Evolutionary conservation across 2,113 vertebrate species (phyloP).

Genomic region (Ranitomeya imitator): DNA sequence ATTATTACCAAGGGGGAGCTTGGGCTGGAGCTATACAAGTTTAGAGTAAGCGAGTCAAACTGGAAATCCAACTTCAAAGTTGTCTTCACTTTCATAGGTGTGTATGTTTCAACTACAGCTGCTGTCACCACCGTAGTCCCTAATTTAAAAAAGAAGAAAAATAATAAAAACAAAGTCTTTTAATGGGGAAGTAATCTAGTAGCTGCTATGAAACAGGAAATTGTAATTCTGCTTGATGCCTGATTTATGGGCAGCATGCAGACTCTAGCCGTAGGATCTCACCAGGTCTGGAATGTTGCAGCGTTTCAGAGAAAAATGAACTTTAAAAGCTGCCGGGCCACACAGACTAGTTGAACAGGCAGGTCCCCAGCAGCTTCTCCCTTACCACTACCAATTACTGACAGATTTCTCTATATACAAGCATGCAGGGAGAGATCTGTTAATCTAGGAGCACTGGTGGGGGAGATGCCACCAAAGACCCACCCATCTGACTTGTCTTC

Average conservation of each 20-base stretch:
- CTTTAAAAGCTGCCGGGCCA: too few relatives aligned
- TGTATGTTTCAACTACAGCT: constrained; percentile 88
- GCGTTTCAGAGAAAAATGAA: too few relatives aligned
- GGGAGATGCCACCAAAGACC: too few relatives aligned
- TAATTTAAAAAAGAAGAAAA: constrained; percentile 65
- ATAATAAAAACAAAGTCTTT: neutral
- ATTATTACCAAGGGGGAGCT: constrained; percentile 28
- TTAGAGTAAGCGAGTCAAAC: constrained; percentile 89
- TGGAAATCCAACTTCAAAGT: constrained; percentile 86
- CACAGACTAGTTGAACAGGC: too few relatives aligned
- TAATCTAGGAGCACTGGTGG: too few relatives aligned
- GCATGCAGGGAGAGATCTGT: too few relatives aligned
- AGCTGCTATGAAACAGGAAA: neutral
- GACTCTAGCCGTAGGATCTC: too few relatives aligned
- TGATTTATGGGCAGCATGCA: neutral
- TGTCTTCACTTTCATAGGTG: constrained; percentile 78
- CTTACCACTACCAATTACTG: too few relatives aligned
- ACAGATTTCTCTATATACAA: too few relatives aligned
- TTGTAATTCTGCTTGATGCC: neutral
- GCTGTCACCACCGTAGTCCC: constrained; percentile 88
- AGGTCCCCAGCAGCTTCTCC: too few relatives aligned
- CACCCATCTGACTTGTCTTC: too few relatives aligned
- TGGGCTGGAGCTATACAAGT: constrained; percentile 76
- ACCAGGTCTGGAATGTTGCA: too few relatives aligned
- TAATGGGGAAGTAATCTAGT: neutral